Evolutionary conservation across 2,888 invertebrate species (phyloP).

Genomic region (Erynnis tages): DNA sequence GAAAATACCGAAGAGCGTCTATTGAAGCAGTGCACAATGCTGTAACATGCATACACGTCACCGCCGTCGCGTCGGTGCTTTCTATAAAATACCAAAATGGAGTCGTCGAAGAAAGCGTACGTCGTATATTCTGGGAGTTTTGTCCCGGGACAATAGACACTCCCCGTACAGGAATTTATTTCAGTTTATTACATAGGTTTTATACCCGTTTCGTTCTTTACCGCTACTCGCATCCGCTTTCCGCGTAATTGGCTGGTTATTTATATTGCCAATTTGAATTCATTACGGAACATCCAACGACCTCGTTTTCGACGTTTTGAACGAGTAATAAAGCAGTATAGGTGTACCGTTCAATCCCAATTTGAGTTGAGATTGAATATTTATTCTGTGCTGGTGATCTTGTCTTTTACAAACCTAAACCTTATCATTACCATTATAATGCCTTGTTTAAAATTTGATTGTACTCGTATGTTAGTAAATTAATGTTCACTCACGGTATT

Average conservation of each 20-base stretch:
- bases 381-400: not conserved
- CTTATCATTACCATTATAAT: no score
- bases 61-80: constrained; percentile 35
- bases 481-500: no score
- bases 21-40: constrained; percentile 49
- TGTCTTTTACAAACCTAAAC: not conserved
- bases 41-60: constrained; percentile 38
- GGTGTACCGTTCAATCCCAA: not conserved
- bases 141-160: constrained; percentile 44
- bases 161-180: constrained; percentile 45
- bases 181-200: constrained; percentile 43
- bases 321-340: not conserved
- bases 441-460: no score
- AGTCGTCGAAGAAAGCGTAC: constrained; percentile 48
- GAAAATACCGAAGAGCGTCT: constrained; percentile 42
- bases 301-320: constrained; percentile 17
- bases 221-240: constrained; percentile 25
- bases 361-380: not conserved
- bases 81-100: constrained; percentile 54
- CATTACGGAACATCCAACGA: constrained; percentile 29
- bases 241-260: constrained; percentile 31
- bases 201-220: constrained; percentile 27
- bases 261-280: constrained; percentile 32
- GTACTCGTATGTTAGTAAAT: no score
- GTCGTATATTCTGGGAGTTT: constrained; percentile 47